Percentiles rank a stretch among this genome's conserved stretches.
phyloP scores from a whole-genome alignment of 2,113 vertebrate genomes.

The Nycticebus coucang region DNA sequence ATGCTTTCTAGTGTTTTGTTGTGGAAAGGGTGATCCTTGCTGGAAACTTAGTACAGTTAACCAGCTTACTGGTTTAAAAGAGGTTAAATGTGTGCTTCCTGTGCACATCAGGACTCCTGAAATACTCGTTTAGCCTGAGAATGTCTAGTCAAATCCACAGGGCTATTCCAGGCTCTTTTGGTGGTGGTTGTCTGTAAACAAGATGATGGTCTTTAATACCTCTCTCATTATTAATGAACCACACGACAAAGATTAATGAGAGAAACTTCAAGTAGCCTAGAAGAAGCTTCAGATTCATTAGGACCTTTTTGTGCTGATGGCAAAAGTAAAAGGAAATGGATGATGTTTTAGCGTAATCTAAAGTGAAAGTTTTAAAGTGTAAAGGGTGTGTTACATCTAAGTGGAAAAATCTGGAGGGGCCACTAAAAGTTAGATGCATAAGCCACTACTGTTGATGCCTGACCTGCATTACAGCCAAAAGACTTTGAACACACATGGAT shows the following conservation, averaged over 20 bases:
- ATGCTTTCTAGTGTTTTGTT: neutral
- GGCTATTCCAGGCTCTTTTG: conserved; percentile 56
- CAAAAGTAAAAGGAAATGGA: conserved; percentile 70
- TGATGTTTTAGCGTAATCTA: conserved; percentile 59
- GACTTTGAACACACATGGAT: conserved; percentile 5
- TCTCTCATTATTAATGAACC: conserved; percentile 75
- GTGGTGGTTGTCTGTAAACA: conserved; percentile 68
- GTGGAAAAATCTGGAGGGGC: conserved; percentile 51
- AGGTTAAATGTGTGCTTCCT: conserved; percentile 39
- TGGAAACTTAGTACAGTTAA: conserved; percentile 50
- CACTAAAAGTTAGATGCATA: conserved; percentile 33
- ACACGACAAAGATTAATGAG: conserved; percentile 70
- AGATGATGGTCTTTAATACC: conserved; percentile 68
- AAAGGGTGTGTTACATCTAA: conserved; percentile 31
- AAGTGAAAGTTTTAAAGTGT: conserved; percentile 75
- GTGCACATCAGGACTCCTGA: conserved; percentile 47
- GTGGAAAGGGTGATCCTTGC: neutral
- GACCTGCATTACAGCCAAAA: conserved; percentile 18
- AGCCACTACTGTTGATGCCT: neutral
- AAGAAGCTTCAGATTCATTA: conserved; percentile 60
- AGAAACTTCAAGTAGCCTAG: conserved; percentile 48
- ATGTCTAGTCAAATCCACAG: neutral
- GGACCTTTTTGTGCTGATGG: conserved; percentile 64
- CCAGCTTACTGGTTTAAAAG: conserved; percentile 55
- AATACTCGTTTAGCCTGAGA: neutral